Percentiles rank a stretch among this genome's conserved stretches.
These are phyloP conservation scores for Lordiphosa andalusiaca DNA, from an alignment of 2,888 invertebrate genomes.

Conservation along the genomic window DNA sequence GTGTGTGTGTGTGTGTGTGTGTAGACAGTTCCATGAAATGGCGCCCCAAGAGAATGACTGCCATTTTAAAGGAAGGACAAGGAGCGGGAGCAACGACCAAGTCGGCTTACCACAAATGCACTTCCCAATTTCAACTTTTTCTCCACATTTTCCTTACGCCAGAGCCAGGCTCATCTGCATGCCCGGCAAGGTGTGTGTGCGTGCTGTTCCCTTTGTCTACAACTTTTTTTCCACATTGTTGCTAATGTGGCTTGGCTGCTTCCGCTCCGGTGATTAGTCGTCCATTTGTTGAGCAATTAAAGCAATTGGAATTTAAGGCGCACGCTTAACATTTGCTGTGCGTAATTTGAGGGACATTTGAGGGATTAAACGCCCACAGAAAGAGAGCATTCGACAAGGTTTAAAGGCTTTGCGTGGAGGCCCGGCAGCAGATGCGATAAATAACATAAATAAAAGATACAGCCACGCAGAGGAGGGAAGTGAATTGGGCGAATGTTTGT, in stretches of 20 bases:
- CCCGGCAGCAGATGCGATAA: conserved; percentile 50
- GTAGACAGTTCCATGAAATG: conserved; percentile 47
- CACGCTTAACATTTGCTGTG: conserved; percentile 59
- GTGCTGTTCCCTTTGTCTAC: conserved; percentile 25
- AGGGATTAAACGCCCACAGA: conserved; percentile 41
- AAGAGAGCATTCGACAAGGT: conserved; percentile 29
- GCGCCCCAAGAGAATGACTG: conserved; percentile 37
- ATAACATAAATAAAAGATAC: conserved; percentile 71
- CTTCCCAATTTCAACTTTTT: conserved; percentile 65
- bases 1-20: conserved; percentile 11
- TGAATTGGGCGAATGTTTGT: conserved; percentile 64
- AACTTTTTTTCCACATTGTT: conserved; percentile 38
- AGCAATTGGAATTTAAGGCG: conserved; percentile 60
- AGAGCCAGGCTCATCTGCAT: conserved; percentile 61
- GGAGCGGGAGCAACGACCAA: conserved; percentile 50
- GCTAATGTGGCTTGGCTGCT: conserved; percentile 34
- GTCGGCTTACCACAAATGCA: conserved; percentile 66
- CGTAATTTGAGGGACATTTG: conserved; percentile 58
- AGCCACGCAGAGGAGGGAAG: conserved; percentile 28
- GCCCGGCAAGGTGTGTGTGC: conserved; percentile 11
- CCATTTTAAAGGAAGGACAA: conserved; percentile 18
- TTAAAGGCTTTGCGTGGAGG: conserved; percentile 65
- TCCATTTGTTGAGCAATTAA: conserved; percentile 69
- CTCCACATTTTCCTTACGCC: conserved; percentile 40
- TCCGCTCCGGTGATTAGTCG: conserved; percentile 50